Conservation (phyloP, 2,888 invertebrate species). For the Antheraea assamensis region DNA sequence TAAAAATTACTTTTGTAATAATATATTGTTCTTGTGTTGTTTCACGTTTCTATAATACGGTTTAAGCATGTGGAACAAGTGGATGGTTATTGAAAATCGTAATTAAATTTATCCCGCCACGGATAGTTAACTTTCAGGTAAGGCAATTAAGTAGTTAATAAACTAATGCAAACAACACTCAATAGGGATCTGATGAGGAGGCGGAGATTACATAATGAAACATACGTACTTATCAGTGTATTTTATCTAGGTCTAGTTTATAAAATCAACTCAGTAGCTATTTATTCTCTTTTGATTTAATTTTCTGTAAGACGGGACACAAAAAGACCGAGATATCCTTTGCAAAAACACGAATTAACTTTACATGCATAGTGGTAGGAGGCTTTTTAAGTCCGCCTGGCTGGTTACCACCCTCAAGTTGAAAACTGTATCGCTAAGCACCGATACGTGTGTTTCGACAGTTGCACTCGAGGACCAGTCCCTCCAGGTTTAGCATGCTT, state of each 20-base stretch:
- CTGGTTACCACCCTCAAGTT: too few species aligned
- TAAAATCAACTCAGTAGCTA: background rate
- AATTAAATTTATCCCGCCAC: background rate
- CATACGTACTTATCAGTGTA: background rate
- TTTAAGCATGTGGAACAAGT: background rate
- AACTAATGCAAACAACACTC: background rate
- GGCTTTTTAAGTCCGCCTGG: too few species aligned
- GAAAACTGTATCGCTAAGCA: too few species aligned
- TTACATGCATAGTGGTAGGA: too few species aligned
- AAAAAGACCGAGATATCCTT: background rate
- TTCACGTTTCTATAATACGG: background rate
- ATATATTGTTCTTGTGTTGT: background rate
- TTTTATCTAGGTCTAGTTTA: background rate
- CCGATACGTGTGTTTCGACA: too few species aligned
- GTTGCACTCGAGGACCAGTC: too few species aligned
- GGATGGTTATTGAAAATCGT: background rate
- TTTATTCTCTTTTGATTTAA: background rate
- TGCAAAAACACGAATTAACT: background rate
- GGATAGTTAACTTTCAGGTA: background rate
- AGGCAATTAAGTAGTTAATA: background rate
- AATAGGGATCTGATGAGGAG: background rate
- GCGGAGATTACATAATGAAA: background rate
- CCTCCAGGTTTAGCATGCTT: too few species aligned
- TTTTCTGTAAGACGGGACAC: background rate
- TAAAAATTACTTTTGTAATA: slow-evolving; percentile 10